Percentiles rank a stretch among this genome's conserved stretches.
Evolutionary conservation across 2,113 vertebrate species (phyloP).

Genomic region (Lontra canadensis): DNA sequence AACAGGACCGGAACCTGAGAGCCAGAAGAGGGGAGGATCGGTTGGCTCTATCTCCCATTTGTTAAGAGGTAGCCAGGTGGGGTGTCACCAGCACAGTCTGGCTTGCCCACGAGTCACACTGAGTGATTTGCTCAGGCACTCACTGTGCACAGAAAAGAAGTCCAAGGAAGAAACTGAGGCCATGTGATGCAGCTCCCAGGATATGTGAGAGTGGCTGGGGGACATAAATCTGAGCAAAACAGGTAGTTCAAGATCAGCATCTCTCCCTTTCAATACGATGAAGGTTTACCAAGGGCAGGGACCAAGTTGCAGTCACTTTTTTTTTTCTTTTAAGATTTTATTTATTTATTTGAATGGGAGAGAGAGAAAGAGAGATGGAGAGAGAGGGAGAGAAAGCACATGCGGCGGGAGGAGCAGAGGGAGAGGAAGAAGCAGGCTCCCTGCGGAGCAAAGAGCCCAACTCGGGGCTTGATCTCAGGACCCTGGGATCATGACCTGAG

Average conservation of each 20-base stretch:
- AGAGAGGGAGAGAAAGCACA: too few species aligned
- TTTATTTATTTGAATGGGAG: too few species aligned
- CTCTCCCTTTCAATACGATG: neutral
- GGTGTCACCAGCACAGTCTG: rapidly evolving
- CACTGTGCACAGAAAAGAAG: neutral
- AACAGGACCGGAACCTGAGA: neutral
- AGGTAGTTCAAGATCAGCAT: neutral
- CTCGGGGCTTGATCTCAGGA: neutral
- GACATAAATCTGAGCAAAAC: too few species aligned
- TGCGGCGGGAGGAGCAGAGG: too few species aligned
- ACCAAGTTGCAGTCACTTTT: neutral
- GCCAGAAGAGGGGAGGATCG: neutral
- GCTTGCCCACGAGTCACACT: neutral
- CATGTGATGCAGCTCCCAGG: too few species aligned
- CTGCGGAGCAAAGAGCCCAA: too few species aligned
- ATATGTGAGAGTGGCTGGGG: neutral
- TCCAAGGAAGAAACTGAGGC: neutral
- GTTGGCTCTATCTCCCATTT: neutral
- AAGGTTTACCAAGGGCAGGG: neutral
- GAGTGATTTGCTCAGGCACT: neutral
- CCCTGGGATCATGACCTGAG: neutral
- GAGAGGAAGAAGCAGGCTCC: too few species aligned
- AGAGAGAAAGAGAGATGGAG: too few species aligned
- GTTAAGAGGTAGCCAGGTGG: neutral
- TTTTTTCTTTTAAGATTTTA: too few species aligned